phyloP scores from a whole-genome alignment of 1,140 invertebrate genomes.

The Ephestia elutella region DNA sequence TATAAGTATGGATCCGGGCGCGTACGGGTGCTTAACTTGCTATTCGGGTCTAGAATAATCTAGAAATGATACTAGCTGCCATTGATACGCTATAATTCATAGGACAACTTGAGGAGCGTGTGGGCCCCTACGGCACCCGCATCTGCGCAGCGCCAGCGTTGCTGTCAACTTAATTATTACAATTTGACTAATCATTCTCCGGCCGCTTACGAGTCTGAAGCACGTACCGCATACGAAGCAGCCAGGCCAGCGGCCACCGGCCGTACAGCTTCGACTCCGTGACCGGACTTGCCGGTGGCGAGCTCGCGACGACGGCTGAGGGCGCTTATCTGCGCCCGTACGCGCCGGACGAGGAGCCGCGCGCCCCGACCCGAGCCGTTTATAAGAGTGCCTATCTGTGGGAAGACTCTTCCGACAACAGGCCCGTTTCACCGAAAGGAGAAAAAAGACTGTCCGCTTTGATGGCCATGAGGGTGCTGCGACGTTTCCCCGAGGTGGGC shows the following conservation, averaged over 20 bases:
- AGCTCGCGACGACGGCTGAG: constrained; percentile 58
- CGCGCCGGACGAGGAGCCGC: constrained; percentile 54
- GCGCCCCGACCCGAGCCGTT: constrained; percentile 59
- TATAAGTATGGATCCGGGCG: constrained; percentile 47
- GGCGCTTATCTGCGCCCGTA: constrained; percentile 63
- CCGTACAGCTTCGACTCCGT: constrained; percentile 69
- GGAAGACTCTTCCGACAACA: constrained; percentile 78
- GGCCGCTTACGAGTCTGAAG: constrained; percentile 74
- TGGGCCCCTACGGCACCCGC: constrained; percentile 63
- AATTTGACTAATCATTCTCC: constrained; percentile 76
- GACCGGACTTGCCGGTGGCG: constrained; percentile 66
- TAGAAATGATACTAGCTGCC: constrained; percentile 28
- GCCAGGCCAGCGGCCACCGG: constrained; percentile 45
- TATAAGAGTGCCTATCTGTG: constrained; percentile 75
- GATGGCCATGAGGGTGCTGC: constrained; percentile 81
- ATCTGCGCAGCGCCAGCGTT: constrained; percentile 69
- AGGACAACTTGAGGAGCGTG: constrained; percentile 75
- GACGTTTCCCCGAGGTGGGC: constrained; percentile 70
- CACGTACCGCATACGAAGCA: constrained; percentile 66
- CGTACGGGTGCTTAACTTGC: constrained; percentile 51
- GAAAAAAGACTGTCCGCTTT: constrained; percentile 94
- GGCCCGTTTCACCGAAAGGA: constrained; percentile 86
- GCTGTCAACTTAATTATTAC: constrained; percentile 77
- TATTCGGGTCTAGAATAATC: constrained; percentile 28
- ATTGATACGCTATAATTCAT: constrained; percentile 63